Conservation (phyloP, 2,113 vertebrate species). For the Pionites leucogaster region DNA sequence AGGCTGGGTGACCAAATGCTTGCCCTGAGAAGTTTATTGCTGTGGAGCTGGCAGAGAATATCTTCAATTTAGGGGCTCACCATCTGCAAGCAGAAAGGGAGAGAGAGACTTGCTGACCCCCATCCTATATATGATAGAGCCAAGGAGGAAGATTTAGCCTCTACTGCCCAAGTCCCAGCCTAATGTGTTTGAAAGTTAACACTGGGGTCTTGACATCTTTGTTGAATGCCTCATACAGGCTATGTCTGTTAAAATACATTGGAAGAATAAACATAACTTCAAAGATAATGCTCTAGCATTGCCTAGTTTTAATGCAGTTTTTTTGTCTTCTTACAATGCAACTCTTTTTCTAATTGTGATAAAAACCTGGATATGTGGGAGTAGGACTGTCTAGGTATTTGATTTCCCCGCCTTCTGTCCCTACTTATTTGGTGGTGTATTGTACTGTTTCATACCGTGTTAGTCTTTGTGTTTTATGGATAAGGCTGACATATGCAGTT, state of each 20-base stretch:
- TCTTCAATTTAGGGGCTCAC: not conserved
- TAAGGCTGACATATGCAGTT: not conserved
- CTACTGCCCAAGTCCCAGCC: not conserved
- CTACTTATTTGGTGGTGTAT: not conserved
- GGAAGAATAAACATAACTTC: not conserved
- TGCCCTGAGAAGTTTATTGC: not conserved
- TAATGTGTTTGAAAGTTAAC: not conserved
- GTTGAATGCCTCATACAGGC: not conserved
- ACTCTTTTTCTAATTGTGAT: not conserved
- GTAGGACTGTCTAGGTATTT: not conserved
- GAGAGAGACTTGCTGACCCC: too few relatives aligned
- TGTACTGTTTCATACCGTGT: not conserved
- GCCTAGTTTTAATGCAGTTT: not conserved
- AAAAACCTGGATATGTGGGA: not conserved
- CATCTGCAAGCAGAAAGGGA: not conserved
- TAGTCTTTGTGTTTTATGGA: not conserved
- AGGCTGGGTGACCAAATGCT: fast-evolving
- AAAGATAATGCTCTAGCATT: not conserved
- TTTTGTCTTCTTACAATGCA: not conserved
- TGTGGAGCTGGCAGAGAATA: fast-evolving
- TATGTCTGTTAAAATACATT: not conserved
- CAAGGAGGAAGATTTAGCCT: not conserved
- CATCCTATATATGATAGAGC: fast-evolving
- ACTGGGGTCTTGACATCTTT: not conserved
- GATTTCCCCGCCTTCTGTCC: not conserved